Percentiles rank a stretch among this genome's conserved stretches.
These are phyloP conservation scores for Physeter macrocephalus DNA, from an alignment of 2,113 vertebrate genomes.

Conservation along the genomic window DNA sequence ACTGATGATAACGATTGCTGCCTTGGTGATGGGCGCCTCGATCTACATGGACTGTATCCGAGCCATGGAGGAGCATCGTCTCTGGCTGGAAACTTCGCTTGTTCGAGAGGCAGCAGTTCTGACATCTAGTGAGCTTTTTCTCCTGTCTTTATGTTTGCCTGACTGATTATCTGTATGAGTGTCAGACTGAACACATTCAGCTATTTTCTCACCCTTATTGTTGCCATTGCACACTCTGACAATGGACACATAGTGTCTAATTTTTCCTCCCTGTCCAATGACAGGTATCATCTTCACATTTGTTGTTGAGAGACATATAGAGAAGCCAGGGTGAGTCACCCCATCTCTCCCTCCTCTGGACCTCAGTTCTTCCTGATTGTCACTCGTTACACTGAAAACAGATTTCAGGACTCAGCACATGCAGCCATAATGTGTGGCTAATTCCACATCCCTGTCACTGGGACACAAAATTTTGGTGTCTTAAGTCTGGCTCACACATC, in stretches of 20 bases:
- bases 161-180: slow-evolving; percentile 92
- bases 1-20: slow-evolving; percentile 97
- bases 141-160: slow-evolving; percentile 92
- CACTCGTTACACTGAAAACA: background rate
- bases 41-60: slow-evolving; percentile 99
- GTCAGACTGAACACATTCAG: slow-evolving; percentile 91
- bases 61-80: slow-evolving; percentile 95
- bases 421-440: slow-evolving; percentile 53
- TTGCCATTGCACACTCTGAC: slow-evolving; percentile 94
- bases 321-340: background rate
- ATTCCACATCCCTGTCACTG: slow-evolving; percentile 62
- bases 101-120: slow-evolving; percentile 88
- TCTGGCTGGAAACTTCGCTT: slow-evolving; percentile 86
- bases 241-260: slow-evolving; percentile 99
- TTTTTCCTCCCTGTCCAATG: slow-evolving; percentile 81
- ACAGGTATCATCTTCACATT: too few relatives aligned
- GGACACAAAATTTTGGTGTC: background rate
- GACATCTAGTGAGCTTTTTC: slow-evolving; percentile 95
- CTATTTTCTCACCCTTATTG: slow-evolving; percentile 92
- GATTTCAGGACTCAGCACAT: background rate
- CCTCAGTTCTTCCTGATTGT: background rate
- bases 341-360: background rate
- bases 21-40: slow-evolving; percentile 98
- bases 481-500: slow-evolving; percentile 77
- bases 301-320: background rate